Conservation (phyloP, 1,140 invertebrate genomes). For the Drosophila auraria region DNA sequence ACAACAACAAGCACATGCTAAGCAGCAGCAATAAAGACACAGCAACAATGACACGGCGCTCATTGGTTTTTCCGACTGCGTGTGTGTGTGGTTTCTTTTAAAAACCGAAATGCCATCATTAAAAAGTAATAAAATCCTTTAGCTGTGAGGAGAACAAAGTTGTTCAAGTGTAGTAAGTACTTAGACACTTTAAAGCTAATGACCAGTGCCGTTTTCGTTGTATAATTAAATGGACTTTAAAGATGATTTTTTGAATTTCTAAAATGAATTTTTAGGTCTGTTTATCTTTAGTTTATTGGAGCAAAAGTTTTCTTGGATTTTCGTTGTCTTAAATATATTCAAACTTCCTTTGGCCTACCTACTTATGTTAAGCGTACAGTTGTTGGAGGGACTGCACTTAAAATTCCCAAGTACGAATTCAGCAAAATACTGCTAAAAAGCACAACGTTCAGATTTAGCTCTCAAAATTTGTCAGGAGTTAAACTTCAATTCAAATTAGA, state of each 20-base stretch:
- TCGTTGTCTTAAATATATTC: no score
- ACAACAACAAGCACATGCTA: slow-evolving; percentile 11
- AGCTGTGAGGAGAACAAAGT: slow-evolving; percentile 6
- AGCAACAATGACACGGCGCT: slow-evolving; percentile 35
- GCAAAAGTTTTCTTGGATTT: no score
- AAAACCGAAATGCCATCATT: slow-evolving; percentile 55
- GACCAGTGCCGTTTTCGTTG: neutral
- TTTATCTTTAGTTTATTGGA: no score
- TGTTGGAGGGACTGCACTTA: no score
- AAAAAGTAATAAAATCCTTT: slow-evolving; percentile 62
- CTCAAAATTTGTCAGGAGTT: neutral
- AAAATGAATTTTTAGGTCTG: no score
- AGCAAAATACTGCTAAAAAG: neutral
- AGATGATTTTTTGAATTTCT: neutral
- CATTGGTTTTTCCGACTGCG: slow-evolving; percentile 25
- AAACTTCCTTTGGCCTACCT: no score
- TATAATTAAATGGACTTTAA: neutral
- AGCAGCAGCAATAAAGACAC: slow-evolving; percentile 22
- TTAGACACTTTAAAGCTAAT: slow-evolving; percentile 15
- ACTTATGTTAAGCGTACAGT: no score
- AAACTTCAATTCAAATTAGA: slow-evolving; percentile 1
- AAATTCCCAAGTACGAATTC: no score
- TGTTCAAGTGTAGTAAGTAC: slow-evolving; percentile 6
- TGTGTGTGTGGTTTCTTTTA: slow-evolving; percentile 27
- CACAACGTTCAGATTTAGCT: neutral